These are phyloP conservation scores for Aleiodes leptofemur DNA, from an alignment of 2,888 invertebrate species.

Conservation along the genomic window DNA sequence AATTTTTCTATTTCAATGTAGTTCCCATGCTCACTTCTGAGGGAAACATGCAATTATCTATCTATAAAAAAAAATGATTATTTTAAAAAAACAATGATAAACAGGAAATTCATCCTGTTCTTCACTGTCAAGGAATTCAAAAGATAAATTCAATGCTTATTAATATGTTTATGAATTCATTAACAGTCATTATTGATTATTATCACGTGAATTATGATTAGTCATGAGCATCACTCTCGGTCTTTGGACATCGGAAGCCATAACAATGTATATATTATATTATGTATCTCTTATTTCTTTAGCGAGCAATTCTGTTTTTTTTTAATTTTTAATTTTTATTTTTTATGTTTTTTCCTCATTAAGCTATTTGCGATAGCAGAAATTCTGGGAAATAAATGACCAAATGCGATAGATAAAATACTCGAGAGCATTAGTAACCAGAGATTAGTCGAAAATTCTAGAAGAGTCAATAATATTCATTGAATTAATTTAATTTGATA, in stretches of 20 bases:
- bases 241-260: slow-evolving; percentile 32
- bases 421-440: background rate
- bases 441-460: too few relatives aligned
- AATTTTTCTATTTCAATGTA: too few relatives aligned
- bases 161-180: too few relatives aligned
- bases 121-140: too few relatives aligned
- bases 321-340: too few relatives aligned
- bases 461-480: too few relatives aligned
- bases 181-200: slow-evolving; percentile 18
- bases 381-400: background rate
- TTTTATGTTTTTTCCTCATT: background rate
- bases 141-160: too few relatives aligned
- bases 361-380: background rate
- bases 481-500: too few relatives aligned
- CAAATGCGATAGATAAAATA: background rate
- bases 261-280: background rate
- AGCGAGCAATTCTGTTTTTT: background rate
- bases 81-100: too few relatives aligned
- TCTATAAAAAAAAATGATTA: too few relatives aligned
- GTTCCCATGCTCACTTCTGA: too few relatives aligned
- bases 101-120: background rate
- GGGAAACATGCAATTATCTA: too few relatives aligned
- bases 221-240: slow-evolving; percentile 27
- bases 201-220: slow-evolving; percentile 19
- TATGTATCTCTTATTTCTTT: background rate